Evolutionary conservation across 2,113 vertebrate species (phyloP).

Genomic region (Geococcyx californianus): DNA sequence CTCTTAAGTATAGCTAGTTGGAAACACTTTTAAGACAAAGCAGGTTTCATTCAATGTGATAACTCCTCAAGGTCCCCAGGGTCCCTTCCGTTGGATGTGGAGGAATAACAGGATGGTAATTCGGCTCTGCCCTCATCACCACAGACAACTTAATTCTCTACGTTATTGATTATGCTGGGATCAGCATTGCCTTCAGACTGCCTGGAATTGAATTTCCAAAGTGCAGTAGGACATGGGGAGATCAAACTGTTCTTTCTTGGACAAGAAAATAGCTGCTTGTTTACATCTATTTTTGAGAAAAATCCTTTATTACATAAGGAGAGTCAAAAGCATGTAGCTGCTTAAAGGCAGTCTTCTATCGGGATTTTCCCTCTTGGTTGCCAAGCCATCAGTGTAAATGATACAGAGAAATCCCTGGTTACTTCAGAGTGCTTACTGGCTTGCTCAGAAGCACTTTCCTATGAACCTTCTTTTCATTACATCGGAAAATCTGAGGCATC

Average conservation of each 20-base stretch:
- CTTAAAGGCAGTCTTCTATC: slow-evolving; percentile 8
- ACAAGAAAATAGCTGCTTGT: slow-evolving; percentile 13
- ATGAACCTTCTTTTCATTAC: neutral
- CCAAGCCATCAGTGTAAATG: neutral
- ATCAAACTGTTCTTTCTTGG: slow-evolving; percentile 23
- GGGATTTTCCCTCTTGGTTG: slow-evolving; percentile 7
- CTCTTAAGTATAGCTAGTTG: neutral
- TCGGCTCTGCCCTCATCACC: neutral
- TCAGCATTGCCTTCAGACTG: neutral
- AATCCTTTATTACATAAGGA: neutral
- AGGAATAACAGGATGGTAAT: neutral
- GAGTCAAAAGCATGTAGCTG: neutral
- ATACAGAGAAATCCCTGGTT: neutral
- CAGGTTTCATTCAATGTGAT: neutral
- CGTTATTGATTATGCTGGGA: neutral
- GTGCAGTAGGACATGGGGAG: neutral
- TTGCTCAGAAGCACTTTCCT: neutral
- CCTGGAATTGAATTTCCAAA: slow-evolving; percentile 1
- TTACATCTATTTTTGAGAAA: slow-evolving; percentile 25
- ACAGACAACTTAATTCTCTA: neutral
- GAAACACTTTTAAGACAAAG: neutral
- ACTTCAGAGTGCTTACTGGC: neutral
- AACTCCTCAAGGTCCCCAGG: neutral
- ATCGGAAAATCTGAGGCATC: neutral
- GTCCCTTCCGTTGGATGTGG: neutral